phyloP scores from a whole-genome alignment of 2,888 invertebrate species.

The Perizoma flavofasciatum region DNA sequence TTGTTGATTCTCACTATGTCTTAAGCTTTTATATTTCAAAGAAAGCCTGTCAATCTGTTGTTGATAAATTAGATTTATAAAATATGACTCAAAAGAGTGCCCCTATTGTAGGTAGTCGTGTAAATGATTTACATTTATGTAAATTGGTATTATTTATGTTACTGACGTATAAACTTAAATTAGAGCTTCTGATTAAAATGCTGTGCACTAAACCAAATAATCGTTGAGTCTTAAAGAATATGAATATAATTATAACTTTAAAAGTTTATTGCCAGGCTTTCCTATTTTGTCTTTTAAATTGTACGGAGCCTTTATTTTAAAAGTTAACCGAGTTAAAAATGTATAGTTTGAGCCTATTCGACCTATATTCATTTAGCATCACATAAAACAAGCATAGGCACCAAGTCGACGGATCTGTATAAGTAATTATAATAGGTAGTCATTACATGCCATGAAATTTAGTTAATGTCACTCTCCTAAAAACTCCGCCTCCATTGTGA shows the following conservation, averaged over 20 bases:
- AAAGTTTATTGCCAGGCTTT: conserved; percentile 65
- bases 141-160: conserved; percentile 43
- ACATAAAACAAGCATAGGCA: no score
- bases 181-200: conserved; percentile 58
- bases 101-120: neutral
- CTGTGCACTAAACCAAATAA: conserved; percentile 80
- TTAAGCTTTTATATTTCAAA: conserved; percentile 67
- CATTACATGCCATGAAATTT: no score
- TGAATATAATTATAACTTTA: conserved; percentile 45
- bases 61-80: conserved; percentile 34
- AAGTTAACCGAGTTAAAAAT: conserved; percentile 27
- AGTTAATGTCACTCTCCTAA: no score
- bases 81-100: conserved; percentile 30
- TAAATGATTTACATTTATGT: conserved; percentile 24
- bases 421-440: no score
- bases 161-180: conserved; percentile 39
- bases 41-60: conserved; percentile 67
- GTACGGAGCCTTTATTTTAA: conserved; percentile 40
- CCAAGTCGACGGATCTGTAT: no score
- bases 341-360: conserved; percentile 28
- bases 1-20: conserved; percentile 74
- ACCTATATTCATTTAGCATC: conserved; percentile 12
- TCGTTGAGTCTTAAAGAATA: conserved; percentile 51
- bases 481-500: no score
- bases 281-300: conserved; percentile 48